Evolutionary conservation across 2,113 vertebrate genomes (phyloP), one percentile per base, ranked within the genome.

Genomic region (Mixornis gularis): DNA sequence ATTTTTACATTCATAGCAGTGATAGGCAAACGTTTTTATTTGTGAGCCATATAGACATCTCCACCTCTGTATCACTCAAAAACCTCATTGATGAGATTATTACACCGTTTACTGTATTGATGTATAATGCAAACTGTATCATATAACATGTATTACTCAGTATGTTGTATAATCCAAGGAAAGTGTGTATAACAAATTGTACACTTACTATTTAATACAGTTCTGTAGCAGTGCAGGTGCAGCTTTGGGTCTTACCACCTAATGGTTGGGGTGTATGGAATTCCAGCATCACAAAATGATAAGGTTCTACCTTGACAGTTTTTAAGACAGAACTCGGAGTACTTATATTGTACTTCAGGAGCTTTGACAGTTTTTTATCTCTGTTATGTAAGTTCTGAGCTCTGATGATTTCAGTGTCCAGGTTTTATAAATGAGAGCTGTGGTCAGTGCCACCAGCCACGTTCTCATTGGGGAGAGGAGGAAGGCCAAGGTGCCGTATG

Each of bases 401-500:
- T 96, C 79, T 24, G 94, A 63, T 30, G 97, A 82, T 73, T 96
- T 95, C 89, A 97, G 93, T 16, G 97, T 98, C 99, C 99, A 99
- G 65, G 97, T 98, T 59, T 95, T 97, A 86, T 97, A 97, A 68
- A 98, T 94, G 78, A 99, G 95, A 64, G 98, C 89, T 32, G 98
- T 71, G 5, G 98, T 95, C 91, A 99, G 95, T 12, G 81, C 94
- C 10, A 99, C 92, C 8, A 99, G 96, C 99, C 99, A 99, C 1
- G 97, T 98, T 95, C 98, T 98, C 94, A 99, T 97, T 1, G 99
- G 99, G 46, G 99, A 99, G 78, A 99, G 94, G 87, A 99, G 83
- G 82, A 99, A 98, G 12, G 99, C 98, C 78, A 98, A 27, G 26
- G 80, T 96, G 82, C 99, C 99, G 1, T 99, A 99, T n/a, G 98